Evolutionary conservation across 2,797 vertebrate genomes (phyloP).

Genomic region (Capromys pilorides): DNA sequence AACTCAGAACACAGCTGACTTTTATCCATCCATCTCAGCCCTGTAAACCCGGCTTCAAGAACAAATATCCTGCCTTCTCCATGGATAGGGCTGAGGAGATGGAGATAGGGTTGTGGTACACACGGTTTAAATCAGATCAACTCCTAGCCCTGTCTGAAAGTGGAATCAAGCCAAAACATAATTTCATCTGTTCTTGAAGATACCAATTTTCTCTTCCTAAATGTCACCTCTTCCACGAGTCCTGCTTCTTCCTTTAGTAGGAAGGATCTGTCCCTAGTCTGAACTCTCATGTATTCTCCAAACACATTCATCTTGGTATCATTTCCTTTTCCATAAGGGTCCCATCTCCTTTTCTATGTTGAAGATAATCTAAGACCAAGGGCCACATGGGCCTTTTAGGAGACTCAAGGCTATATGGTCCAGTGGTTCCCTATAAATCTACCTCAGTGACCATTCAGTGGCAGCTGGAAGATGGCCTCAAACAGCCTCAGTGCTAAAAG

Average conservation of each 20-base stretch:
- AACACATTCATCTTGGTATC: neutral
- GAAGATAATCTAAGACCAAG: neutral
- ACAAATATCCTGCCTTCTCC: neutral
- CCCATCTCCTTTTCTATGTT: neutral
- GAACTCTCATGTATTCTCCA: neutral
- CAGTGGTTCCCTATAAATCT: neutral
- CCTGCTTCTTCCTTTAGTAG: neutral
- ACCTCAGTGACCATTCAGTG: neutral
- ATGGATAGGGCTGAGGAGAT: neutral
- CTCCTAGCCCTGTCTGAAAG: neutral
- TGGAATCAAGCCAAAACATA: neutral
- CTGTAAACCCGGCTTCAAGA: neutral
- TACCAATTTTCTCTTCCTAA: neutral
- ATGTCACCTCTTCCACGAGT: neutral
- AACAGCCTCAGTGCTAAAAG: neutral
- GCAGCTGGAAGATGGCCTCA: neutral
- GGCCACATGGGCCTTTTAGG: neutral
- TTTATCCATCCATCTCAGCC: neutral
- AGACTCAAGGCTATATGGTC: neutral
- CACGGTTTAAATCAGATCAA: neutral
- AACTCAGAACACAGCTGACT: neutral
- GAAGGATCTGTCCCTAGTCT: neutral
- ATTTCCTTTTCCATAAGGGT: neutral
- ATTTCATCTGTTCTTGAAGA: neutral
- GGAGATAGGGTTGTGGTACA: neutral